Percentiles rank a stretch among this genome's conserved stretches.
Evolutionary conservation across 2,888 invertebrate species (phyloP).

Genomic region (Ceratothoa steindachneri): DNA sequence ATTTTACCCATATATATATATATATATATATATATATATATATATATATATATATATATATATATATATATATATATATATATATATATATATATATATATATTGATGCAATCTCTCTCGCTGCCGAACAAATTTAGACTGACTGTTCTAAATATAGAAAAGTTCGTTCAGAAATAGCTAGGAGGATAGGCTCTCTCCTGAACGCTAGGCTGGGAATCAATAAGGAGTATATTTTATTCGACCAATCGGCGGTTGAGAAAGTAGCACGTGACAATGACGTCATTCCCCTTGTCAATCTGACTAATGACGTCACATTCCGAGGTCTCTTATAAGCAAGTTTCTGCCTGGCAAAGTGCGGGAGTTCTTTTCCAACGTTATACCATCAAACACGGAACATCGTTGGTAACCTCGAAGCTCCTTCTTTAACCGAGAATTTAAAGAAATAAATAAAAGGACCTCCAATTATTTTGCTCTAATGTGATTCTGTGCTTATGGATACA

Average conservation of each 20-base stretch:
- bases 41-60: no score
- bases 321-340: not conserved
- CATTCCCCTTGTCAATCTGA: constrained; percentile 11
- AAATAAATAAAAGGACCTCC: no score
- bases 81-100: constrained; percentile 10
- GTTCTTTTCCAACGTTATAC: not conserved
- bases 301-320: not conserved
- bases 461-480: no score
- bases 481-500: no score
- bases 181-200: constrained; percentile 7
- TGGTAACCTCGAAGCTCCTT: no score
- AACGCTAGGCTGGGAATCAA: constrained; percentile 3
- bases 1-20: no score
- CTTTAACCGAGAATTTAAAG: no score
- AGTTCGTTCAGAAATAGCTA: constrained; percentile 8
- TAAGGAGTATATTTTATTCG: not conserved
- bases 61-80: constrained; percentile 7
- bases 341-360: not conserved
- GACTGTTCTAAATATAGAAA: constrained; percentile 7
- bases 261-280: not conserved
- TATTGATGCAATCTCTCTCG: not conserved
- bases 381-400: not conserved
- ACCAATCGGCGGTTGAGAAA: not conserved
- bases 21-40: no score
- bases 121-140: constrained; percentile 5